Conservation (phyloP, 1,140 invertebrate species). For the Magallana ariakensis region DNA sequence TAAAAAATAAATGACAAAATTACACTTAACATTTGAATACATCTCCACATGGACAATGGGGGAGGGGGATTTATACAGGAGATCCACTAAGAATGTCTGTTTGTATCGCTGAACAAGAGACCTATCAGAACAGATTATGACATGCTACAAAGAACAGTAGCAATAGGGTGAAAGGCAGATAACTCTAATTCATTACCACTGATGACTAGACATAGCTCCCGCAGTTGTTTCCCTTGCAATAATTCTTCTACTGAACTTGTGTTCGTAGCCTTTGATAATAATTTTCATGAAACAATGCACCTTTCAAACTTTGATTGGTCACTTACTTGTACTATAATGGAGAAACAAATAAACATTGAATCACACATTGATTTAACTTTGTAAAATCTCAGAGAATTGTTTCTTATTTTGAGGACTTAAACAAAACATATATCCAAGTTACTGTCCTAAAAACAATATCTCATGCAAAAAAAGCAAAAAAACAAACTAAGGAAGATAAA, state of each 20-base stretch:
- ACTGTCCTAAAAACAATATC: neutral
- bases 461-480: neutral
- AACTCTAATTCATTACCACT: neutral
- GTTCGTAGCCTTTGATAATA: too few species aligned
- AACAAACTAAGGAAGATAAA: neutral
- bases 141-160: neutral
- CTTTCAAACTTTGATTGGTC: too few species aligned
- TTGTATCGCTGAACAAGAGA: neutral
- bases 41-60: neutral
- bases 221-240: neutral
- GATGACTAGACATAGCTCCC: neutral
- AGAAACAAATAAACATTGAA: too few species aligned
- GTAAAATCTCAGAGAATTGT: too few species aligned
- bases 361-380: too few species aligned
- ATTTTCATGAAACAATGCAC: too few species aligned
- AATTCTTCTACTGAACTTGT: neutral
- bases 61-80: neutral
- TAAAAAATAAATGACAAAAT: neutral
- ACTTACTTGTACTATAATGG: too few species aligned
- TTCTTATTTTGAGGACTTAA: too few species aligned
- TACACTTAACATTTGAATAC: slow-evolving; percentile 15
- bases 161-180: neutral
- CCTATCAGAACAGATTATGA: neutral
- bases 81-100: neutral
- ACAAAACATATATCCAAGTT: neutral